These are phyloP conservation scores for Acrossocheilus fasciatus DNA, from an alignment of 2,797 vertebrate genomes.

Conservation along the genomic window DNA sequence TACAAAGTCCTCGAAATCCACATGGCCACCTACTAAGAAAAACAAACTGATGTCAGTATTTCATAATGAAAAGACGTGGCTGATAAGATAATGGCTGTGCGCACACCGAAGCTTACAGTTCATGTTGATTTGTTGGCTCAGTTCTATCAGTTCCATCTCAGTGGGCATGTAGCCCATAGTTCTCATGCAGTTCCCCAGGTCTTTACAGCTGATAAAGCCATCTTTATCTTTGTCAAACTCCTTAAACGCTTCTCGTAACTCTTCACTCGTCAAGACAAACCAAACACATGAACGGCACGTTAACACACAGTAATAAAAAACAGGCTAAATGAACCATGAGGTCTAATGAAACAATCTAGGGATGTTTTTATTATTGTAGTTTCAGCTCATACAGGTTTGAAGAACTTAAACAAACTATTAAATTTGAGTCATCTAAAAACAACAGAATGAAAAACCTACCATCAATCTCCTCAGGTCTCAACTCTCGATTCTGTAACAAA, in stretches of 20 bases:
- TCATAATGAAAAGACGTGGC: not conserved
- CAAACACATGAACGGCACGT: not conserved
- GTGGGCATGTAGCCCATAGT: constrained; percentile 99
- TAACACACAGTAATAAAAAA: not conserved
- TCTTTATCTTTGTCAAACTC: constrained; percentile 99
- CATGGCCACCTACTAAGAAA: constrained; percentile 90
- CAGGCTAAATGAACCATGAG: not conserved
- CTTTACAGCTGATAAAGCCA: constrained; percentile 97
- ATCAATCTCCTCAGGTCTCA: constrained; percentile 96
- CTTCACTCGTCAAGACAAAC: constrained; percentile 71
- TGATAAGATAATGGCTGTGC: not conserved
- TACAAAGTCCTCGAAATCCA: constrained; percentile 98
- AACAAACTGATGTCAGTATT: constrained; percentile 20
- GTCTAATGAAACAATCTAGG: not conserved
- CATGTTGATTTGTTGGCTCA: constrained; percentile 99
- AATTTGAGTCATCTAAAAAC: not conserved
- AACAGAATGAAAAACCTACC: constrained; percentile 76
- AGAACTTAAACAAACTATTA: not conserved
- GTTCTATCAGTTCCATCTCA: constrained; percentile 97
- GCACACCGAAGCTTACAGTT: constrained; percentile 82
- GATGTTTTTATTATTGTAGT: not conserved
- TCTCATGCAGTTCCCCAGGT: constrained; percentile 97
- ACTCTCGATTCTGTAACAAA: constrained; percentile 89
- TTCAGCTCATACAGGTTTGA: not conserved
- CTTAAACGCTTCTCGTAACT: constrained; percentile 94